Base-by-base conservation (phyloP, 2,888 invertebrate species). In the Sinohyriopsis cumingii region DNA sequence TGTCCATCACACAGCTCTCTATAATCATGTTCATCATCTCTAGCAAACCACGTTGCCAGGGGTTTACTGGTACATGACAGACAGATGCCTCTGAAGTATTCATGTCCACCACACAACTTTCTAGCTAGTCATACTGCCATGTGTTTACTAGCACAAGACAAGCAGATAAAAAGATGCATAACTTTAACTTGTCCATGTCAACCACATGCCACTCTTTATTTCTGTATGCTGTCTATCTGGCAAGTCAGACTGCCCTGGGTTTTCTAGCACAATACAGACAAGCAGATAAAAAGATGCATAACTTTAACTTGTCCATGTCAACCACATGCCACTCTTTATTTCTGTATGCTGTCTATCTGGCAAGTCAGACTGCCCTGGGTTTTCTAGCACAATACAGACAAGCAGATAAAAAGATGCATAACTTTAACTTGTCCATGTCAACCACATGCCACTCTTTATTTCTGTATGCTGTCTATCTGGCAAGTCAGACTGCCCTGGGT, bases 61-160 rank as follows among this genome's bases (percentile, higher is more conserved):
- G 92, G 91, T 84, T 92, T 92, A 62, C 90, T 90, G 25, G 91
- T 90, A 77, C 91, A 92, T 0, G 92, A 91, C 60, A 5, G 45
- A 45, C 3, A 45, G n/a, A 22, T 75, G 92, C 93, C 93, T 92
- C 93, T 93, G 63, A 95, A 91, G 87, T 97, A 98, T 0, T 98
- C 98, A 90, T 98, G 98, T 12, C 98, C 98, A 5, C 97, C 98
- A 88, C 98, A 97, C 0, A 96, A 94, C 91, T 98, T 98, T 45
- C 45, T 15, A 45, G 45, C 45, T 12, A 45, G 45, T 5, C 12
- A 15, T 45, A 3, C 45, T 45, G 3, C 45, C 15, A 9, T 9
- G 33, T 33, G 33, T 33, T 33, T 33, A 33, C 33, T 33, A 45
- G 45, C 15, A 45, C 45, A 12, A 45, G 25, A 61, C 28, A 9